Evolutionary conservation across 2,113 vertebrate genomes (phyloP), one percentile per base, ranked within the genome.

Genomic region (Ceyx cyanopectus): DNA sequence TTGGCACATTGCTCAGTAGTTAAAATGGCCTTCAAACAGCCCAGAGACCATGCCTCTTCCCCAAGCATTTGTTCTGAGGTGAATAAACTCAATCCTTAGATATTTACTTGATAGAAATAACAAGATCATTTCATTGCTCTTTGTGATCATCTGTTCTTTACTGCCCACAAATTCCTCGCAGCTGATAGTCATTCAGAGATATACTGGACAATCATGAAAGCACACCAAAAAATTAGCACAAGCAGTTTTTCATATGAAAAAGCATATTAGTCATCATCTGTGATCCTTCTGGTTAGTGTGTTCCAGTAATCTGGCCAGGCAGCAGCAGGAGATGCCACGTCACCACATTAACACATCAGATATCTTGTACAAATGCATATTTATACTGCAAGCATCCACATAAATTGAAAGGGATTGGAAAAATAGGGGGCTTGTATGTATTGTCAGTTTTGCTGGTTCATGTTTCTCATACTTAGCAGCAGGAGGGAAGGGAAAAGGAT

Each of bases 191-290:
- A 90, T 90, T 87, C 89, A 75, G 53, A 87, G 75, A 92, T 85
- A 83, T 0, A 3, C 92, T 94, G 94, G 87, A 89, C 91, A 95
- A 45, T 1, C 85, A 93, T 50, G 57, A 96, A 91, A 93, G 85
- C 69, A 89, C n/a, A 20, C 11, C 22, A 67, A 61, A 88, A 66
- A 88, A 34, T 48, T n/a, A 94, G 75, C 87, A 81, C 43, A 70
- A 68, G 92, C 68, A 67, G 87, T 74, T 95, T 94, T 92, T 93
- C 65, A 30, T 19, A 48, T 2, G 15, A 77, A 81, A 80, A 79
- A 85, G 41, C 10, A 9, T 43, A 32, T 93, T 93, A 92, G 91
- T 95, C 95, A 94, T 91, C 91, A 89, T 93, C 87, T 87, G 84
- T 56, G 81, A 58, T 91, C 87, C 75, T 70, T 80, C 34, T 93